A percentile compares a stretch with the other conserved stretches of the same genome.
Evolutionary conservation across 2,797 vertebrate species (phyloP).

Genomic region (Tragelaphus oryx): DNA sequence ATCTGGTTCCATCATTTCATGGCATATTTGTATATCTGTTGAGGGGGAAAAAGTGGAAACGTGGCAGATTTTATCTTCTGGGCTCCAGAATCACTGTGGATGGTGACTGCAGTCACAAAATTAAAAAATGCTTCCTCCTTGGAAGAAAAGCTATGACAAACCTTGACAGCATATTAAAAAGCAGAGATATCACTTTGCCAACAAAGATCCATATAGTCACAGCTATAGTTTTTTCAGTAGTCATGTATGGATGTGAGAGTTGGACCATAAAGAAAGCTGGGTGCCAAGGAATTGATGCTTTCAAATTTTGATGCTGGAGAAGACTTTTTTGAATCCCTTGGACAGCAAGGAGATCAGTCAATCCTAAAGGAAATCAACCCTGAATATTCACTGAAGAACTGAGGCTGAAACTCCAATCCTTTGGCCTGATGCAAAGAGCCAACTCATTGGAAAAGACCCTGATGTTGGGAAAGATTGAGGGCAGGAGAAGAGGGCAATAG

Average conservation of each 20-base stretch:
- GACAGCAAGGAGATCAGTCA: background rate
- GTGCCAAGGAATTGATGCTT: background rate
- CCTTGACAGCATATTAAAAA: background rate
- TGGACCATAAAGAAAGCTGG: background rate
- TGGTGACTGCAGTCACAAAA: background rate
- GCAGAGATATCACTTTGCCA: background rate
- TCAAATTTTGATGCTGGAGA: background rate
- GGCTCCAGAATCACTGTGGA: background rate
- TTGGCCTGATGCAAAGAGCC: background rate
- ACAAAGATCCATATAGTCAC: background rate
- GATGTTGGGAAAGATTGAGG: background rate
- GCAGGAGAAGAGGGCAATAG: background rate
- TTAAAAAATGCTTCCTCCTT: background rate
- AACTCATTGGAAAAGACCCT: background rate
- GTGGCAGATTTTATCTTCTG: background rate
- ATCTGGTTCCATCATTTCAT: background rate
- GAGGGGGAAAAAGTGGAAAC: background rate
- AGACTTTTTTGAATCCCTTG: background rate
- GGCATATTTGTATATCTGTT: background rate
- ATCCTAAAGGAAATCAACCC: background rate
- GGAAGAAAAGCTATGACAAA: background rate
- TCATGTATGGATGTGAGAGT: background rate
- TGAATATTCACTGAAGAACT: background rate
- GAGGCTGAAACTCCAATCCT: background rate
- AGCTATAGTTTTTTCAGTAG: background rate